Percentiles rank a stretch among this genome's conserved stretches.
Evolutionary conservation across 2,113 vertebrate species (phyloP).

Genomic region (Laticauda colubrina): DNA sequence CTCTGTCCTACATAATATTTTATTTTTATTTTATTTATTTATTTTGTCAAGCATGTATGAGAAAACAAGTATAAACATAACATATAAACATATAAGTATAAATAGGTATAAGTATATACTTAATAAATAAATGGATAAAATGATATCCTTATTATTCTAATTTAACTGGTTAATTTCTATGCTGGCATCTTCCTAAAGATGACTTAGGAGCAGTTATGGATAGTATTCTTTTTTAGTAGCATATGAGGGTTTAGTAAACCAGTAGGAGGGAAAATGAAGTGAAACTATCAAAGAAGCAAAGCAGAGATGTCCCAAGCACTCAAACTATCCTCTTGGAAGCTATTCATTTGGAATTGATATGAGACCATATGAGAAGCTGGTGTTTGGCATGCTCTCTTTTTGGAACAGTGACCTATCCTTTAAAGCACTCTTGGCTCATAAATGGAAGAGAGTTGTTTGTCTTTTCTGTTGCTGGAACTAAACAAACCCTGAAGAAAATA

Average conservation of each 20-base stretch:
- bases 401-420: conserved; percentile 60
- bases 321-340: conserved; percentile 52
- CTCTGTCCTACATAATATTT: background rate
- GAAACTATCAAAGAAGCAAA: conserved; percentile 52
- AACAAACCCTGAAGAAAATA: conserved; percentile 69
- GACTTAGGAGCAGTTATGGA: background rate
- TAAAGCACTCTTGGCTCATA: conserved; percentile 67
- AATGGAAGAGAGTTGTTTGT: conserved; percentile 62
- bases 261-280: conserved; percentile 31
- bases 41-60: too few species aligned
- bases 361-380: conserved; percentile 49
- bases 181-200: background rate
- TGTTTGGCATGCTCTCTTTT: conserved; percentile 54
- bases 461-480: conserved; percentile 56
- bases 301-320: conserved; percentile 51
- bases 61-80: too few species aligned
- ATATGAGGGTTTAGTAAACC: conserved; percentile 40
- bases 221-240: background rate
- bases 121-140: too few species aligned
- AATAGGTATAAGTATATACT: too few species aligned
- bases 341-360: conserved; percentile 63
- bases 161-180: background rate
- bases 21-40: too few species aligned
- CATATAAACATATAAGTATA: too few species aligned
- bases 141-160: background rate